phyloP scores from a whole-genome alignment of 2,113 vertebrate genomes.

The Erpornis zantholeuca region DNA sequence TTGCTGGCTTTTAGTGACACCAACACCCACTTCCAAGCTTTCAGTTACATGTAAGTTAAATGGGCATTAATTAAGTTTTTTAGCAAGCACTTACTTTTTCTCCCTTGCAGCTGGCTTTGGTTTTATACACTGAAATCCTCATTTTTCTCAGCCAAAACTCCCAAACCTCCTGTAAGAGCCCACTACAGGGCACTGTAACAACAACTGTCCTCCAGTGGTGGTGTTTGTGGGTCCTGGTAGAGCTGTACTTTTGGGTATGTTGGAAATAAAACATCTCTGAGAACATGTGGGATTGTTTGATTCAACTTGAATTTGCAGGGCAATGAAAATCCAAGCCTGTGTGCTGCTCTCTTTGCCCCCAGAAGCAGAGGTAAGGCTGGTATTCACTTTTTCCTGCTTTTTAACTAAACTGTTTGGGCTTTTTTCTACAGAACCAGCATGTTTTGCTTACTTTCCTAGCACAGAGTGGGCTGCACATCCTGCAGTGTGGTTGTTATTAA shows the following conservation, averaged over 20 bases:
- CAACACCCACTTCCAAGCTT: not conserved
- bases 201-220: not conserved
- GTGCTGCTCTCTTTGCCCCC: not conserved
- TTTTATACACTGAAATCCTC: not conserved
- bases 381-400: not conserved
- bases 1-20: not conserved
- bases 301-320: not conserved
- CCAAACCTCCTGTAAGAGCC: not conserved
- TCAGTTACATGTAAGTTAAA: not conserved
- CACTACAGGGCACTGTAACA: not conserved
- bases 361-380: not conserved
- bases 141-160: not conserved
- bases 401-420: not conserved
- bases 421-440: not conserved
- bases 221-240: not conserved
- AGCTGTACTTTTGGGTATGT: not conserved
- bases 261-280: slow-evolving; percentile 25
- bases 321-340: not conserved
- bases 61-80: not conserved
- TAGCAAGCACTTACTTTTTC: not conserved
- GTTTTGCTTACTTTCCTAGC: not conserved
- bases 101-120: not conserved
- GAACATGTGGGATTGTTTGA: not conserved
- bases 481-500: not conserved
- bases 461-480: not conserved